phyloP scores from a whole-genome alignment of 2,888 invertebrate species.

The Neuroscelio doddi region DNA sequence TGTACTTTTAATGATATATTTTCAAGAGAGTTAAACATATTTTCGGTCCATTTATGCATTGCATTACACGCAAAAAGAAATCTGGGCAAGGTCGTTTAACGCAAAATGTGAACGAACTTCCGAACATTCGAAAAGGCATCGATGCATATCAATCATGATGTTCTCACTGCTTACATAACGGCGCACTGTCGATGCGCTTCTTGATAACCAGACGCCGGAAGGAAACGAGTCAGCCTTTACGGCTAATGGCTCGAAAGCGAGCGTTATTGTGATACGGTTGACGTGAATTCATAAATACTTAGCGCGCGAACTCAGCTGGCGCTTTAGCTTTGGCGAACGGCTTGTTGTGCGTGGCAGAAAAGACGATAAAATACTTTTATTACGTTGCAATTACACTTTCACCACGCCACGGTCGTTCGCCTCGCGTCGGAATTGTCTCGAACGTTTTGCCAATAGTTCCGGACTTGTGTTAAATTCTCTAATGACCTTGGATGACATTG shows the following conservation, averaged over 20 bases:
- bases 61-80: too few relatives aligned
- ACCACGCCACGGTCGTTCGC: constrained; percentile 60
- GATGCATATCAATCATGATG: constrained; percentile 44
- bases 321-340: too few relatives aligned
- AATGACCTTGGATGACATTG: constrained; percentile 18
- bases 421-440: constrained; percentile 42
- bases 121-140: too few relatives aligned
- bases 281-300: constrained; percentile 54
- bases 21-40: too few relatives aligned
- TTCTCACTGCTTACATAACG: constrained; percentile 48
- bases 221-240: constrained; percentile 54
- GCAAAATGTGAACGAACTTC: too few relatives aligned
- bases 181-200: constrained; percentile 22
- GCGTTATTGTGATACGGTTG: constrained; percentile 59
- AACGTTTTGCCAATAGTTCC: constrained; percentile 6
- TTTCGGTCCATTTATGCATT: too few relatives aligned
- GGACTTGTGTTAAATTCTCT: not conserved
- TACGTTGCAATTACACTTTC: constrained; percentile 65
- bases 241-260: constrained; percentile 64
- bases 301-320: constrained; percentile 33
- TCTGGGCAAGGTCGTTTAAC: too few relatives aligned
- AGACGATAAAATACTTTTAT: constrained; percentile 65
- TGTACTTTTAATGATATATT: too few relatives aligned
- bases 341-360: constrained; percentile 39
- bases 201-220: constrained; percentile 53